phyloP scores from a whole-genome alignment of 2,797 vertebrate species.

The Lutjanus argentimaculatus region DNA sequence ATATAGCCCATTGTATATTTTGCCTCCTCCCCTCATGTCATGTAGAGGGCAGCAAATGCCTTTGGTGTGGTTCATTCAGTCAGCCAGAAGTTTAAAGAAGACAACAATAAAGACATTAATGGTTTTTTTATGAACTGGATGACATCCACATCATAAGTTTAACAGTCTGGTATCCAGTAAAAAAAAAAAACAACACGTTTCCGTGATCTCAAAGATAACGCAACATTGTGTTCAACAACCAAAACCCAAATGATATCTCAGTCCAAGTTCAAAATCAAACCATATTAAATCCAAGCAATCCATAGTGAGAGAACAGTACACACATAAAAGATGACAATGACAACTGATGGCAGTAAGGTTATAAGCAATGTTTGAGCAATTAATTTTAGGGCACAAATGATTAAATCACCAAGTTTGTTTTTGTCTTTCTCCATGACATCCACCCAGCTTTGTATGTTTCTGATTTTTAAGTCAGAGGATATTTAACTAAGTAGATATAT shows the following conservation, averaged over 20 bases:
- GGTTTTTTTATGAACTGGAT: neutral
- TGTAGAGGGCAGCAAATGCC: neutral
- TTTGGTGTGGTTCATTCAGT: neutral
- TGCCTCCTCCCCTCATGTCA: neutral
- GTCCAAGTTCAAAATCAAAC: neutral
- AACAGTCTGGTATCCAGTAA: too few species aligned
- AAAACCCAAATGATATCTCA: too few species aligned
- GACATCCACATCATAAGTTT: neutral
- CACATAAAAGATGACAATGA: too few species aligned
- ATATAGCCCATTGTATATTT: neutral
- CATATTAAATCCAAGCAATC: neutral
- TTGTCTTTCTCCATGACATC: neutral
- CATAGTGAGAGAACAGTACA: too few species aligned
- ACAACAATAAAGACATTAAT: neutral
- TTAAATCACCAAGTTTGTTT: neutral
- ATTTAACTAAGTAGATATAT: constrained; percentile 14
- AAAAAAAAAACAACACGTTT: too few species aligned
- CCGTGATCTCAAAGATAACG: too few species aligned
- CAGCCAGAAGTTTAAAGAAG: neutral
- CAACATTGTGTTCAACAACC: too few species aligned
- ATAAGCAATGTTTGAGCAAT: too few species aligned
- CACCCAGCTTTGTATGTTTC: neutral
- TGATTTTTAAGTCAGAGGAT: neutral
- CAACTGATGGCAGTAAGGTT: too few species aligned
- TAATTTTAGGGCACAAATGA: too few species aligned